Evolutionary conservation across 2,113 vertebrate species (phyloP), one percentile per base, ranked within the genome.

Genomic region (Irena cyanogastra): DNA sequence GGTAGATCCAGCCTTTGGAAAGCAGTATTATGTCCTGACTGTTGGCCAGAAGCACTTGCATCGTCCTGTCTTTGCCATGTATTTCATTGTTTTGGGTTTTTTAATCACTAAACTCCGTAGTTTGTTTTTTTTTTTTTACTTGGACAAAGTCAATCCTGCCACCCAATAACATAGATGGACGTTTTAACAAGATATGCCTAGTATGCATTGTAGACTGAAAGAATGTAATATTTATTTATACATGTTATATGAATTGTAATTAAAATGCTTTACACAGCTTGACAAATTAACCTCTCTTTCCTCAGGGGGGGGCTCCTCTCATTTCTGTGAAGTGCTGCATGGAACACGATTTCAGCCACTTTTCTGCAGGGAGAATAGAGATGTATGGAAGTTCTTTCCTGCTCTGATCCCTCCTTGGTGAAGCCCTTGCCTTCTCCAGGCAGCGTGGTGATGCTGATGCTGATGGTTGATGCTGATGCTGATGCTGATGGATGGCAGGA

Each of bases 221-320:
- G 97, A 98, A 98, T 96, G 96, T 98, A 98, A 98, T 97, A 97
- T 97, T 98, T 98, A 98, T 98, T 98, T 98, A 98, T 97, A 98
- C 96, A 53, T 96, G 96, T 92, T 97, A 98, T 96, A 98, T 74
- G 28, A 64, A 83, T 93, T 98, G 97, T 98, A 98, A 98, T 98
- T 99, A 98, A 99, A 98, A 97, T 97, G 97, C 98, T 98, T 98
- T 98, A 97, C 98, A 97, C 97, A 88, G 97, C 97, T 97, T 96
- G 97, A 94, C 74, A 88, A 91, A 57, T 83, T 18, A 86, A 97
- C n/a, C 53, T 94, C 60, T 87, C 35, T 77, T 86, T 72, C 65
- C 83, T 68, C 52, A 50, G 66, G 59, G 78, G 57, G 31, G 28
- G 68, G 54, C 45, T 90, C 47, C 87, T 68, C 61, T 87, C 66